These are phyloP conservation scores for Dolichotis patagonum DNA, from an alignment of 2,113 vertebrate species.

Conservation along the genomic window DNA sequence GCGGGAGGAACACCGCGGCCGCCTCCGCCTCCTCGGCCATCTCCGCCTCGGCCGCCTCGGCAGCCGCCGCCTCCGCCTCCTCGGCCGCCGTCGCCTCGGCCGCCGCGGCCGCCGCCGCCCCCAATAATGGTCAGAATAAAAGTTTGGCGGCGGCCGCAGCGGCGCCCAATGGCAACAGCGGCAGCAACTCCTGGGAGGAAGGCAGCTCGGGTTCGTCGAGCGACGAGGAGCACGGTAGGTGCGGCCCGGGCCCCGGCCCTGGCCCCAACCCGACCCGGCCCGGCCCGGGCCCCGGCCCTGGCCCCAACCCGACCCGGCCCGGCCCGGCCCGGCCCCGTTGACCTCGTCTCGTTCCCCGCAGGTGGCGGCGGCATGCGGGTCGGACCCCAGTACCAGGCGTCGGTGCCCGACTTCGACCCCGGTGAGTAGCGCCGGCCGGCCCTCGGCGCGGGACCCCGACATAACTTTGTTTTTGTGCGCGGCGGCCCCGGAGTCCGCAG, in stretches of 20 bases:
- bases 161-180: constrained; percentile 90
- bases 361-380: constrained; percentile 96
- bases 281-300: neutral
- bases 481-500: constrained; percentile 68
- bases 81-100: constrained; percentile 67
- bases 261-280: neutral
- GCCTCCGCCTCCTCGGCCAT: constrained; percentile 75
- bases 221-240: constrained; percentile 96
- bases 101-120: constrained; percentile 75
- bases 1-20: constrained; percentile 89
- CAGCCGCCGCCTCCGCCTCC: constrained; percentile 75
- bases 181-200: constrained; percentile 94
- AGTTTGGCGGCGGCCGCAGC: constrained; percentile 87
- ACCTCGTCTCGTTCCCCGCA: constrained; percentile 76
- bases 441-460: constrained; percentile 38
- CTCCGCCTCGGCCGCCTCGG: constrained; percentile 45
- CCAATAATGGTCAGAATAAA: constrained; percentile 88
- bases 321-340: constrained; percentile 31
- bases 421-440: constrained; percentile 86
- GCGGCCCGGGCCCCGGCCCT: constrained; percentile 40
- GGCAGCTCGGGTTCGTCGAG: constrained; percentile 95
- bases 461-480: constrained; percentile 71
- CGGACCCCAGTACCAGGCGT: constrained; percentile 94
- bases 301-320: constrained; percentile 25
- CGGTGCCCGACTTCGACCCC: constrained; percentile 94